These are phyloP conservation scores for Nannobrachium achirus DNA, from an alignment of 2,113 vertebrate genomes.

Conservation along the genomic window DNA sequence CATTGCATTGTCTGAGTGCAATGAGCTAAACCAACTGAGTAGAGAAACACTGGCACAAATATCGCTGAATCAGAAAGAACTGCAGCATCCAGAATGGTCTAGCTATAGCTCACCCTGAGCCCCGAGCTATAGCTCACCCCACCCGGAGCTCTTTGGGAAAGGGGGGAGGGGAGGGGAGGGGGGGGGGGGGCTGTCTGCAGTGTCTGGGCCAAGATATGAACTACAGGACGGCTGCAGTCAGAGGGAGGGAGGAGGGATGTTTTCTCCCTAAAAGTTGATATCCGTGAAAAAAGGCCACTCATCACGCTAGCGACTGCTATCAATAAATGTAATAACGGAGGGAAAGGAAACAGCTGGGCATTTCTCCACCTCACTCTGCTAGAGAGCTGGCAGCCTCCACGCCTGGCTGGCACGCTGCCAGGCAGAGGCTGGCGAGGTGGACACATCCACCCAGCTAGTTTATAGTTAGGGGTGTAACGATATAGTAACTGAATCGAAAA, in stretches of 20 bases:
- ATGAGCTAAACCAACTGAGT: conserved; percentile 18
- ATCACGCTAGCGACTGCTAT: conserved; percentile 37
- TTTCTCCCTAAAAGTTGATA: conserved; percentile 41
- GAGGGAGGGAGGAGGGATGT: conserved; percentile 16
- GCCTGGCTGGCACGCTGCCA: conserved; percentile 38
- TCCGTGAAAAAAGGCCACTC: conserved; percentile 47
- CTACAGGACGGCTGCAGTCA: conserved; percentile 7
- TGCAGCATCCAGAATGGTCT: background rate
- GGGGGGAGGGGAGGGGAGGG: too few species aligned
- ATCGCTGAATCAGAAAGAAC: background rate
- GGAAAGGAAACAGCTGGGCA: conserved; percentile 66
- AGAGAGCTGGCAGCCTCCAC: conserved; percentile 37
- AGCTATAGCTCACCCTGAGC: conserved; percentile 2
- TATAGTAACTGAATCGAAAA: too few species aligned
- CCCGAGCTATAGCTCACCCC: conserved; percentile 7
- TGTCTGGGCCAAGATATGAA: conserved; percentile 27
- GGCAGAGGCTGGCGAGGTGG: conserved; percentile 12
- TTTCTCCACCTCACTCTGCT: conserved; percentile 49
- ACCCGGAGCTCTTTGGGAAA: background rate
- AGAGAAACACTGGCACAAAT: conserved; percentile 27
- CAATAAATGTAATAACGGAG: conserved; percentile 52
- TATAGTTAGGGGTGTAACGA: too few species aligned
- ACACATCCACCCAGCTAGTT: too few species aligned
- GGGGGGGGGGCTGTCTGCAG: too few species aligned
- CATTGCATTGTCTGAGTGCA: conserved; percentile 8